Percentiles rank a stretch among this genome's conserved stretches.
These are phyloP conservation scores for Chaetophractus vellerosus DNA, from an alignment of 2,797 vertebrate species.

Conservation along the genomic window DNA sequence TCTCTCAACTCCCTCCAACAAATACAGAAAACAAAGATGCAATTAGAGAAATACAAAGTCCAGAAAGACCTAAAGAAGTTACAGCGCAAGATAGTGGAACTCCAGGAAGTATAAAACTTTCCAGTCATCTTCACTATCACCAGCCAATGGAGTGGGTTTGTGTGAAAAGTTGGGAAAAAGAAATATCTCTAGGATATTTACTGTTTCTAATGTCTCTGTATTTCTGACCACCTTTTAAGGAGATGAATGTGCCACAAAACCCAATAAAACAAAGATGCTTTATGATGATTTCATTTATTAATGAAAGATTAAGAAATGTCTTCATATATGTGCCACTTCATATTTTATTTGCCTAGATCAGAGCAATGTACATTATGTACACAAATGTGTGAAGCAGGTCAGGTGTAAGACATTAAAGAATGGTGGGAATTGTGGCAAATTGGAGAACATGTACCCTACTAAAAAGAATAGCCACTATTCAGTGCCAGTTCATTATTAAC, in stretches of 20 bases:
- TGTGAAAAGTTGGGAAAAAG: not conserved
- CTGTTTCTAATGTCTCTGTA: constrained; percentile 16
- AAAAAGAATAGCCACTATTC: not conserved
- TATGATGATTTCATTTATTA: constrained; percentile 56
- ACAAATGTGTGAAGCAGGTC: not conserved
- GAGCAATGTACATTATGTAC: not conserved
- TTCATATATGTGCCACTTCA: not conserved
- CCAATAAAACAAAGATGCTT: constrained; percentile 75
- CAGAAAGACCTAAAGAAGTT: constrained; percentile 90
- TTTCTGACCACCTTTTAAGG: constrained; percentile 55
- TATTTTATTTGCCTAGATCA: constrained; percentile 50
- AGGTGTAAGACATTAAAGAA: not conserved
- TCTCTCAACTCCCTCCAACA: constrained; percentile 92
- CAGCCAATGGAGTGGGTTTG: not conserved
- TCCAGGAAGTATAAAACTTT: constrained; percentile 84
- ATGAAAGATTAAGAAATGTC: constrained; percentile 36
- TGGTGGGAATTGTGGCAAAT: not conserved
- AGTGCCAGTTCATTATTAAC: not conserved
- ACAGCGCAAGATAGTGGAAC: constrained; percentile 85
- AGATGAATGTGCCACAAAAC: constrained; percentile 44
- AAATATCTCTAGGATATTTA: not conserved
- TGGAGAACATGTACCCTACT: not conserved
- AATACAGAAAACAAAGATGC: constrained; percentile 92
- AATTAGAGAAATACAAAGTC: constrained; percentile 91
- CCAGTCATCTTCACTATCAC: not conserved